A percentile compares a stretch with the other conserved stretches of the same genome.
phyloP scores from a whole-genome alignment of 2,113 vertebrate species.

The Elgaria multicarinata region DNA sequence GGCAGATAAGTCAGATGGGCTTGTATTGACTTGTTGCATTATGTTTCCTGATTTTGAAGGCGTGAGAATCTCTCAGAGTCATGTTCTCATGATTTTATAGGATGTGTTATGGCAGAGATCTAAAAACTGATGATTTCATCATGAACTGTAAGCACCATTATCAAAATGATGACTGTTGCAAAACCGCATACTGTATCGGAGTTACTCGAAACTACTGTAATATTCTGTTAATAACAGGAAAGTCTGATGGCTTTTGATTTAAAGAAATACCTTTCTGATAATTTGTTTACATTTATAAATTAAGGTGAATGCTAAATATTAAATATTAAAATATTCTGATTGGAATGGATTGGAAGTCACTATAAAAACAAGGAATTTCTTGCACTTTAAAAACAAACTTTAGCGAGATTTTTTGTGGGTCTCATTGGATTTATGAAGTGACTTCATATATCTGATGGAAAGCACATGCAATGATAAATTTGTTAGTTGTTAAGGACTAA shows the following conservation, averaged over 20 bases:
- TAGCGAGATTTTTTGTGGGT: background rate
- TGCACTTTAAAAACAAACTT: background rate
- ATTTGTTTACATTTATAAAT: slow-evolving; percentile 25
- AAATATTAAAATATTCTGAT: background rate
- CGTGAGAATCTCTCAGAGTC: slow-evolving; percentile 92
- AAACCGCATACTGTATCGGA: slow-evolving; percentile 74
- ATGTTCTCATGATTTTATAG: slow-evolving; percentile 93
- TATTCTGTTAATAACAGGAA: slow-evolving; percentile 52
- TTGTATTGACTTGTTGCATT: slow-evolving; percentile 86
- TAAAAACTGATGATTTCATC: slow-evolving; percentile 84
- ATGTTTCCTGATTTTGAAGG: slow-evolving; percentile 83
- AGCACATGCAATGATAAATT: background rate
- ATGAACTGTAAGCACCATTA: slow-evolving; percentile 76
- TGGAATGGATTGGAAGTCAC: background rate
- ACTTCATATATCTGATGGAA: background rate
- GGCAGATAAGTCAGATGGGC: slow-evolving; percentile 80
- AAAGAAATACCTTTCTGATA: background rate
- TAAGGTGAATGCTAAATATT: background rate
- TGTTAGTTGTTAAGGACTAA: background rate
- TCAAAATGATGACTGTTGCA: slow-evolving; percentile 83
- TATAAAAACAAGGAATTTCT: background rate
- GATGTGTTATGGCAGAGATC: slow-evolving; percentile 85
- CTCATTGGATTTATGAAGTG: background rate
- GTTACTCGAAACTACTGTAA: slow-evolving; percentile 69
- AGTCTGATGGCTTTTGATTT: slow-evolving; percentile 20